Evolutionary conservation across 2,113 vertebrate genomes (phyloP).

Genomic region (Notothenia rossii): DNA sequence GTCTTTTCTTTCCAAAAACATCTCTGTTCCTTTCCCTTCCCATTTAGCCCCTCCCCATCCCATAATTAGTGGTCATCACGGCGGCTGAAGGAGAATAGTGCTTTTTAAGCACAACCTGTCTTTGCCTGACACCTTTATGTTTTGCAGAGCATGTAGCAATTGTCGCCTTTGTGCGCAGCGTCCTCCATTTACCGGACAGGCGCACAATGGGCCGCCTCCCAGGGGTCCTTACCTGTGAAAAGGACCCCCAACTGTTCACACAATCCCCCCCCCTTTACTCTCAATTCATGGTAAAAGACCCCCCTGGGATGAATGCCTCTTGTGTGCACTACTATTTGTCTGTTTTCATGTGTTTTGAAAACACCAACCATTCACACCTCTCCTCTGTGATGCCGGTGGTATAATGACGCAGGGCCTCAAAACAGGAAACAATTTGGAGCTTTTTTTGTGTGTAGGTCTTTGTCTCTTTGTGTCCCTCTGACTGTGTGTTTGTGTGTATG

Average conservation of each 20-base stretch:
- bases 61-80: constrained; percentile 83
- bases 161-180: constrained; percentile 82
- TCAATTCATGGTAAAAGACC: constrained; percentile 73
- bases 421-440: constrained; percentile 76
- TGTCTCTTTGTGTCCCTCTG: constrained; percentile 50
- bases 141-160: constrained; percentile 78
- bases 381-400: constrained; percentile 62
- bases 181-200: constrained; percentile 80
- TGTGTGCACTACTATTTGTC: constrained; percentile 76
- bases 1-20: constrained; percentile 70
- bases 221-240: constrained; percentile 87
- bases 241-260: constrained; percentile 78
- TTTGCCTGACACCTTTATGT: constrained; percentile 82
- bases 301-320: no score
- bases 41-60: constrained; percentile 60
- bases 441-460: constrained; percentile 45
- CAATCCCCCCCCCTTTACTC: constrained; percentile 73
- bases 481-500: constrained; percentile 57
- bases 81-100: constrained; percentile 76
- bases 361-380: constrained; percentile 81
- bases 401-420: constrained; percentile 73
- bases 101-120: constrained; percentile 83
- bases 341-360: constrained; percentile 81
- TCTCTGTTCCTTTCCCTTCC: constrained; percentile 44
- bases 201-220: constrained; percentile 78